Base-by-base conservation (phyloP, 2,797 vertebrate species). In the Enteromius mattozi region DNA sequence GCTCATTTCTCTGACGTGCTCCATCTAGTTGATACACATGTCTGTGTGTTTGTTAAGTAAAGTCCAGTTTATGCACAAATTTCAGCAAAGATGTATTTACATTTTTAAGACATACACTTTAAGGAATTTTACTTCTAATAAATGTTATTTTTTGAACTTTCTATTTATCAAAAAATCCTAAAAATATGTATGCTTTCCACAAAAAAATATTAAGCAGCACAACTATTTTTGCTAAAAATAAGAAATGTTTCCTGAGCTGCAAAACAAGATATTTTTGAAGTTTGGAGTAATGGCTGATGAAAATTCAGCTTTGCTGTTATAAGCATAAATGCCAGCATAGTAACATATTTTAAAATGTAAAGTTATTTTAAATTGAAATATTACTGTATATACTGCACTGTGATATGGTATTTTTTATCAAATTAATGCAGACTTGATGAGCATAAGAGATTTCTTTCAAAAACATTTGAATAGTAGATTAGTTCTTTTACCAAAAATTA, bases 311-410 rank as follows among this genome's bases (percentile, higher is more conserved):
- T 49, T 74, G 27, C 9, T 9, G 9, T 10, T 9, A 33, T 10
- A 19, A 2, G 3, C 30, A 49, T 54, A 75, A 54, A 54, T 16
- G 24, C 59, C 24, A 63, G 27, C 24, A 63, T 30, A 27, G 56
- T 27, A 61, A 61, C 56, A 61, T 61, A 61, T 27, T 63, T 63
- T 63, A 30, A 61, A 61, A 27, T 61, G 59, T 61, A 61, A 61
- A 61, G 13, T 59, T 63, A 63, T 63, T 63, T 16, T 30, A 63
- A 27, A 63, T 30, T 63, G 59, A 30, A 56, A 76, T 54, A 56
- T 35, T n/a, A n/a, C 6, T 75, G 4, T 30, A 49, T 49, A 19
- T 51, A 51, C 4, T 51, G 30, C 6, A 0, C 35, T 14, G 21
- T 47, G 14, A 7, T 37, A 37, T 6, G 35, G 12, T 14, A 37